phyloP scores from a whole-genome alignment of 2,113 vertebrate genomes.

The Falcunculus frontatus region DNA sequence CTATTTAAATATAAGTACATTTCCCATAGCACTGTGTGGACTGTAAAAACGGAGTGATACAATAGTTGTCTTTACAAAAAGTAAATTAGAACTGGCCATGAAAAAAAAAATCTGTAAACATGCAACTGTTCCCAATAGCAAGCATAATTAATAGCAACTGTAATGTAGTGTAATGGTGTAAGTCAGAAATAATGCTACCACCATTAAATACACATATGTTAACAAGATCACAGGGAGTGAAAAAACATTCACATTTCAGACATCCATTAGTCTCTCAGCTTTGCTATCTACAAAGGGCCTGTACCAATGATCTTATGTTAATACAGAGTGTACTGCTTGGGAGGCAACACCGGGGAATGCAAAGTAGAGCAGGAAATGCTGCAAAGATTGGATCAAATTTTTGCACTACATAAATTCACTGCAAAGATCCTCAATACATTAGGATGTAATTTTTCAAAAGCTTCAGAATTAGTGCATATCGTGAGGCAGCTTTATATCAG shows the following conservation, averaged over 20 bases:
- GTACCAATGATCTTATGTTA: not conserved
- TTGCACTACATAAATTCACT: constrained; percentile 32
- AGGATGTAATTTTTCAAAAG: not conserved
- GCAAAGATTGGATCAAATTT: not conserved
- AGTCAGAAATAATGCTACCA: constrained; percentile 26
- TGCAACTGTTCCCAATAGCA: not conserved
- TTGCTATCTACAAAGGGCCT: constrained; percentile 2
- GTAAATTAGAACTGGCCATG: not conserved
- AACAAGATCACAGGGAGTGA: constrained; percentile 53
- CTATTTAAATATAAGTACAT: not conserved
- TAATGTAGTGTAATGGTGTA: constrained; percentile 28
- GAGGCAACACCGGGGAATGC: not conserved
- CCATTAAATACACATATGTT: constrained; percentile 45
- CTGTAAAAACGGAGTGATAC: not conserved
- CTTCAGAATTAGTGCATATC: not conserved
- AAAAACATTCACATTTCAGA: constrained; percentile 12
- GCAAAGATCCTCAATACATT: not conserved
- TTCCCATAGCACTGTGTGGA: not conserved
- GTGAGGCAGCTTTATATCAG: not conserved
- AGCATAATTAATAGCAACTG: constrained; percentile 41
- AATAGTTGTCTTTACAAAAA: not conserved
- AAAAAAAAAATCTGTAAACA: not conserved
- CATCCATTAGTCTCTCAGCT: constrained; percentile 50
- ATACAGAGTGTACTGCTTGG: not conserved
- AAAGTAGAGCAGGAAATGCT: not conserved